Base-by-base conservation (phyloP, 2,888 invertebrate species). In the Nematopogon swammerdamellus region DNA sequence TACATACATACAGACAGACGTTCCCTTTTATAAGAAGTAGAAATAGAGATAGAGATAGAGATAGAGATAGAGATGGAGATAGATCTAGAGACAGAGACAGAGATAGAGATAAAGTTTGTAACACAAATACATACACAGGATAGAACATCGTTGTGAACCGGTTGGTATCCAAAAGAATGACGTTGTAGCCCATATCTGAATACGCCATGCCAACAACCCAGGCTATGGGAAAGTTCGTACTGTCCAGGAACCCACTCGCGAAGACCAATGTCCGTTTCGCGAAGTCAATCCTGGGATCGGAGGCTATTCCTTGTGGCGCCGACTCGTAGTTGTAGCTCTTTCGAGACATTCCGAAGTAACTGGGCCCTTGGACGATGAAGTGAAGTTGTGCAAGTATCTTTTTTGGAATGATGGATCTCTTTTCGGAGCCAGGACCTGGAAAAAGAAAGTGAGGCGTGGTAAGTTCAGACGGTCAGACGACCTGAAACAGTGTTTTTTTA, bases 111-210 rank as follows among this genome's bases (percentile, higher is more conserved):
- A 25, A 25, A 25, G 25, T 25, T 25, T 4, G 4, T 6, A 25
- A 25, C 25, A 25, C 8, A 25, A 25, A 25, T 25, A 65, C 75
- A 72, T 53, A 77, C 77, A 77, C 56, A 52, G 66, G 69, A 52
- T 77, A 79, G 51, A 76, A 74, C 0, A 79, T 76, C 0, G 77
- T 74, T 17, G 70, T 65, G 49, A 79, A 79, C 53, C 72, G 61
- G 58, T 77, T 73, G 55, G 75, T 68, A 56, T 79, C 77, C 0
- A 77, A 57, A 1, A 79, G 48, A 2, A 79, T 73, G 20, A 79
- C 63, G 54, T 79, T 79, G 63, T 74, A 79, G 0, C 67, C 68
- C n/a, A 59, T 54, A 0, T 67, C 67, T 44, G 73, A 72, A 54
- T 76, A 77, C 50, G 72, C 70, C 54, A 72, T 73, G 42, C 73